These are phyloP conservation scores for Sesia bembeciformis DNA, from an alignment of 2,888 invertebrate genomes.

Conservation along the genomic window DNA sequence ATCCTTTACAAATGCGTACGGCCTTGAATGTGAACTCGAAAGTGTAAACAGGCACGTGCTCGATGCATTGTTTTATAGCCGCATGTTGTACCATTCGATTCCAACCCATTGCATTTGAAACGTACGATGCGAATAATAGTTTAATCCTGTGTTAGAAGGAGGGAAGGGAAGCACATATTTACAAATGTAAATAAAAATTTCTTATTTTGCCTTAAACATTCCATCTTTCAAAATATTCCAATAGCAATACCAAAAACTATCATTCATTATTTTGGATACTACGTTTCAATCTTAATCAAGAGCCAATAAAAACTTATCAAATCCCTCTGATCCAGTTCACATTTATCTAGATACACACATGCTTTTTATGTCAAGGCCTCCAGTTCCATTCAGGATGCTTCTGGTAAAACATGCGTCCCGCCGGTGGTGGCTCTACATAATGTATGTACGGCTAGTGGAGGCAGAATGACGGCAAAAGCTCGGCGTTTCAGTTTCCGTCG, in stretches of 20 bases:
- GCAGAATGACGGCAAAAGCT: conserved; percentile 31
- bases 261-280: too few relatives aligned
- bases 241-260: too few relatives aligned
- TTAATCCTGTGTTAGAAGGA: too few relatives aligned
- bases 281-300: too few relatives aligned
- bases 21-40: conserved; percentile 72
- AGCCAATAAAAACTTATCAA: too few relatives aligned
- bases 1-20: conserved; percentile 73
- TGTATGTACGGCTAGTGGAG: conserved; percentile 37
- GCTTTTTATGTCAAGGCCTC: conserved; percentile 48
- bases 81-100: conserved; percentile 33
- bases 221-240: too few relatives aligned
- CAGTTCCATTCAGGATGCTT: conserved; percentile 54
- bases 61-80: conserved; percentile 72
- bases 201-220: too few relatives aligned
- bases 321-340: not conserved
- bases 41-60: conserved; percentile 70
- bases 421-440: conserved; percentile 43
- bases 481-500: conserved; percentile 42
- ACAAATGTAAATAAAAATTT: too few relatives aligned
- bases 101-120: not conserved
- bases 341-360: conserved; percentile 32
- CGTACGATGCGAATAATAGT: too few relatives aligned
- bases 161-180: too few relatives aligned
- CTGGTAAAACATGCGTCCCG: conserved; percentile 45